phyloP scores from a whole-genome alignment of 2,888 invertebrate species.

The Drosophila siamana region DNA sequence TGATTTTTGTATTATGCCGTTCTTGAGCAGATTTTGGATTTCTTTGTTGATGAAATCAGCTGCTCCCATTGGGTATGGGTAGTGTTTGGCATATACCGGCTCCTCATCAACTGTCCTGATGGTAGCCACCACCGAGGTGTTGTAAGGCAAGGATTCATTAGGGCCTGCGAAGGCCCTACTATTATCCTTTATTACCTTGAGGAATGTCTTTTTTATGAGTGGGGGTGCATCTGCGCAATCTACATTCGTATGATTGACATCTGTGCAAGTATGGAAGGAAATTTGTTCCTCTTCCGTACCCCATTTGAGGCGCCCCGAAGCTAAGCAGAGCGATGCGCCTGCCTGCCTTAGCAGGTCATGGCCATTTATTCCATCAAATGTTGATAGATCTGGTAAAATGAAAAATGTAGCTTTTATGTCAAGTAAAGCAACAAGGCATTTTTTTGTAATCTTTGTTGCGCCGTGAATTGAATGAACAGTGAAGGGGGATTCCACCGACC shows the following conservation, averaged over 20 bases:
- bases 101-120: background rate
- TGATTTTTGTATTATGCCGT: slow-evolving; percentile 1
- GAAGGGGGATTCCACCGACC: background rate
- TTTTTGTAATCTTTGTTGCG: background rate
- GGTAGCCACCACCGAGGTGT: background rate
- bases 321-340: background rate
- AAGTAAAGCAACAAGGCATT: background rate
- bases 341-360: background rate
- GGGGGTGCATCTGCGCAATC: slow-evolving; percentile 1
- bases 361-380: background rate
- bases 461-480: background rate
- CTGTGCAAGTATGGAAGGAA: background rate
- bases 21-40: background rate
- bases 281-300: background rate
- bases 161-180: slow-evolving; percentile 5
- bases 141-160: slow-evolving; percentile 8
- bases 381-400: background rate
- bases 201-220: background rate
- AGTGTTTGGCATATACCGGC: background rate
- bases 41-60: slow-evolving; percentile 3
- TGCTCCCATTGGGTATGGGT: background rate
- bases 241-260: slow-evolving; percentile 1
- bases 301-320: background rate
- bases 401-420: background rate
- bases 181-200: background rate